A percentile compares a stretch with the other conserved stretches of the same genome.
phyloP scores from a whole-genome alignment of 2,888 invertebrate species.

The Clunio marinus region DNA sequence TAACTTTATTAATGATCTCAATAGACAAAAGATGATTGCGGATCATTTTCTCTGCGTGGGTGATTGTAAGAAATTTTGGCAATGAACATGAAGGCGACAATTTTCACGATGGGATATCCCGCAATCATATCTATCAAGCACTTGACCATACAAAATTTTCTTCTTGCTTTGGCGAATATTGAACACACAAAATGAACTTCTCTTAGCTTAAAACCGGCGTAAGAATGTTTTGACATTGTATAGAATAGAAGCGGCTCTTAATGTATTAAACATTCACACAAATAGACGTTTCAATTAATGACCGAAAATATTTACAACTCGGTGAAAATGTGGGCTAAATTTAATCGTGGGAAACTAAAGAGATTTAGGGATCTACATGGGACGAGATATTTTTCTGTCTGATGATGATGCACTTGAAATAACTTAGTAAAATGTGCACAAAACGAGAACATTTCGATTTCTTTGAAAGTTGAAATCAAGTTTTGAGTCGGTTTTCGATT shows the following conservation, averaged over 20 bases:
- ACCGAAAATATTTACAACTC: background rate
- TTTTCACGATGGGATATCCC: too few species aligned
- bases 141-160: background rate
- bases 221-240: too few species aligned
- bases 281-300: background rate
- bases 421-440: background rate
- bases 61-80: too few species aligned
- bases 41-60: too few species aligned
- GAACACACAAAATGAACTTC: background rate
- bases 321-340: background rate
- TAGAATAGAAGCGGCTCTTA: too few species aligned
- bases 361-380: background rate
- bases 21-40: too few species aligned
- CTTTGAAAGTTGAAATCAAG: background rate
- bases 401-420: slow-evolving; percentile 23
- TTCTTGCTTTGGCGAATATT: background rate
- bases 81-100: too few species aligned
- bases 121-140: too few species aligned
- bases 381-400: slow-evolving; percentile 13
- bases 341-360: background rate
- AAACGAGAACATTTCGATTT: too few species aligned
- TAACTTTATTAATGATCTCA: too few species aligned
- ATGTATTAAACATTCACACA: background rate
- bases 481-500: background rate
- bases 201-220: too few species aligned